These are phyloP conservation scores for Suricata suricatta DNA, from an alignment of 2,113 vertebrate genomes.

Conservation along the genomic window DNA sequence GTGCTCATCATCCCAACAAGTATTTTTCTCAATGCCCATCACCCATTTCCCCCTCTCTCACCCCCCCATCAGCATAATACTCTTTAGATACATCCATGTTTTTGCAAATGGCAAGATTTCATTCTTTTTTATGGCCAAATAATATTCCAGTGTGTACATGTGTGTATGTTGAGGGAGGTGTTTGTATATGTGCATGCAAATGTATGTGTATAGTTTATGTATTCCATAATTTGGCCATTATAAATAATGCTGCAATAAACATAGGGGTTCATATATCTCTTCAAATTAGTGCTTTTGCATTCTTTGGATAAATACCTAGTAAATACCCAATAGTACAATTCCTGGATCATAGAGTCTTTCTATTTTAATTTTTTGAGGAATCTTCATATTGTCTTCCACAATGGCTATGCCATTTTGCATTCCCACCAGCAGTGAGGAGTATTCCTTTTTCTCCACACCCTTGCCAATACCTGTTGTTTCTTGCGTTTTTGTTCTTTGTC, in stretches of 20 bases:
- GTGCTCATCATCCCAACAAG: too few relatives aligned
- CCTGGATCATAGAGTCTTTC: neutral
- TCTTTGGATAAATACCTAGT: neutral
- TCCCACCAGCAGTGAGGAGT: neutral
- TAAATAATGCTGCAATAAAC: neutral
- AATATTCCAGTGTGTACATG: neutral
- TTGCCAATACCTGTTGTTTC: neutral
- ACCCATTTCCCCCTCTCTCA: too few relatives aligned
- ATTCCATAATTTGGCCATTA: neutral
- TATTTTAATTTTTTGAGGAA: neutral
- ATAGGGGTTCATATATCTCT: neutral
- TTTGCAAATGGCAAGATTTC: neutral
- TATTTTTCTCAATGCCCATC: too few relatives aligned
- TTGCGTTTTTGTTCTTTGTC: neutral
- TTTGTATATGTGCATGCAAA: accelerated
- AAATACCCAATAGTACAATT: neutral
- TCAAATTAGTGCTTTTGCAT: neutral
- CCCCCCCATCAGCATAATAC: neutral
- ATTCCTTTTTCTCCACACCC: neutral
- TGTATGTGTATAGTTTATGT: neutral
- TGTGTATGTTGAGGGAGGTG: neutral
- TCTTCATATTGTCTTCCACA: neutral
- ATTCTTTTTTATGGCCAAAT: neutral
- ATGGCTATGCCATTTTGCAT: neutral
- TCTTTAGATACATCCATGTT: neutral